Percentiles rank a stretch among this genome's conserved stretches.
phyloP scores from a whole-genome alignment of 2,888 invertebrate genomes.

The Callyntrura guangdongensis region DNA sequence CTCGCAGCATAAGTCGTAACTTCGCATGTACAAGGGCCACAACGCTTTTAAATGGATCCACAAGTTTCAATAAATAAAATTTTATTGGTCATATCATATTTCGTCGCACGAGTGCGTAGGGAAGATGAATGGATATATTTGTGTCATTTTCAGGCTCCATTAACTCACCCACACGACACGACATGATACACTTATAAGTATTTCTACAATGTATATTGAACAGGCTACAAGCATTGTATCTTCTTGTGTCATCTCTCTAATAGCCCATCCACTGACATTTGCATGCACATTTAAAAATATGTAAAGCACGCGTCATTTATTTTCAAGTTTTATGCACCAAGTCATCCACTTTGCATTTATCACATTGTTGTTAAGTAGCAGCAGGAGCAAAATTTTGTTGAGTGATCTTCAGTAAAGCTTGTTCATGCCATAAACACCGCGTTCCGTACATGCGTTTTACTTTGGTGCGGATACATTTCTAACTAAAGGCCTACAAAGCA shows the following conservation, averaged over 20 bases:
- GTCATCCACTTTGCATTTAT: slow-evolving; percentile 29
- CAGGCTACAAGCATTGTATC: not conserved
- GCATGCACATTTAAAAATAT: not conserved
- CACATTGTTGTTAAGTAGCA: slow-evolving; percentile 44
- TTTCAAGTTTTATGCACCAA: slow-evolving; percentile 56
- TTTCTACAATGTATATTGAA: not conserved
- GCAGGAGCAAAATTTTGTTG: not conserved
- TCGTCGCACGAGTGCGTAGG: slow-evolving; percentile 63
- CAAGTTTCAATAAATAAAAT: slow-evolving; percentile 60
- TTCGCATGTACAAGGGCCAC: not conserved
- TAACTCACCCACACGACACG: slow-evolving; percentile 69
- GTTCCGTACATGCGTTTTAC: too few species aligned
- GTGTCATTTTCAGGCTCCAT: slow-evolving; percentile 64
- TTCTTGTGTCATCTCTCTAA: not conserved
- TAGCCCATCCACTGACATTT: not conserved
- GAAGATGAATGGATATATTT: slow-evolving; percentile 31
- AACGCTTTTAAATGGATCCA: not conserved
- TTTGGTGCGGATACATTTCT: too few species aligned
- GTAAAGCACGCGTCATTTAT: slow-evolving; percentile 55
- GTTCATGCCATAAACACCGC: not conserved
- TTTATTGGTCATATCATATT: slow-evolving; percentile 71
- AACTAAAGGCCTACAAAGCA: too few species aligned
- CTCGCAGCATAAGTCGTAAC: slow-evolving; percentile 8
- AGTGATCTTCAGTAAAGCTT: not conserved
- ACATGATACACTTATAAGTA: slow-evolving; percentile 18